Conservation (phyloP, 2,888 invertebrate species). For the Amphipoea lucens region DNA sequence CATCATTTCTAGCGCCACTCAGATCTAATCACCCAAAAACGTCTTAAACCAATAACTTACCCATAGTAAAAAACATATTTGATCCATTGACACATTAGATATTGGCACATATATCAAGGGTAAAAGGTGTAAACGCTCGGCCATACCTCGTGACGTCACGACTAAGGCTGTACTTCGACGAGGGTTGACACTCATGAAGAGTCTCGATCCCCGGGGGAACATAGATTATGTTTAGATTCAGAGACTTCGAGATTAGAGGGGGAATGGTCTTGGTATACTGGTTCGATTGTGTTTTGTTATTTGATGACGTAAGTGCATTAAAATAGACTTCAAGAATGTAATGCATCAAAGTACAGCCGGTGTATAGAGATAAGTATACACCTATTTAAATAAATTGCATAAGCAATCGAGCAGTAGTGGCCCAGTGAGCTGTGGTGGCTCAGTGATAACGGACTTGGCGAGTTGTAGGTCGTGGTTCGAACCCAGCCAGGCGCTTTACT, state of each 20-base stretch:
- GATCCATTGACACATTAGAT: slow-evolving; percentile 49
- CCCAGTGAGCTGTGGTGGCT: neutral
- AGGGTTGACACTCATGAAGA: slow-evolving; percentile 70
- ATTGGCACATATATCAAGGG: slow-evolving; percentile 57
- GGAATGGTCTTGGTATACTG: slow-evolving; percentile 14
- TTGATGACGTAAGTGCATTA: neutral
- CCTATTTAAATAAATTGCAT: neutral
- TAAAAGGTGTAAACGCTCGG: slow-evolving; percentile 58
- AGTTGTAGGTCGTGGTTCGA: too few species aligned
- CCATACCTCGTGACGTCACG: slow-evolving; percentile 50
- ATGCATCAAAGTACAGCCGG: neutral
- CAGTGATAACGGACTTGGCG: too few species aligned
- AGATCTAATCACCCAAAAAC: slow-evolving; percentile 23
- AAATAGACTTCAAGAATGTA: neutral
- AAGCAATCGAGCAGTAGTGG: neutral
- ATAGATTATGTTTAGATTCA: slow-evolving; percentile 63
- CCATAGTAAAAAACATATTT: slow-evolving; percentile 42
- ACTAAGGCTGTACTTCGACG: slow-evolving; percentile 54
- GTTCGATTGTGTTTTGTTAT: slow-evolving; percentile 34
- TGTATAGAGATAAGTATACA: neutral
- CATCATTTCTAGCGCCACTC: neutral
- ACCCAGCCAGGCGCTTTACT: too few species aligned
- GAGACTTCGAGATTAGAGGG: slow-evolving; percentile 43
- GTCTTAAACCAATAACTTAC: neutral
- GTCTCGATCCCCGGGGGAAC: slow-evolving; percentile 59